Conservation (phyloP, 2,113 vertebrate genomes). For the Argyrosomus japonicus region DNA sequence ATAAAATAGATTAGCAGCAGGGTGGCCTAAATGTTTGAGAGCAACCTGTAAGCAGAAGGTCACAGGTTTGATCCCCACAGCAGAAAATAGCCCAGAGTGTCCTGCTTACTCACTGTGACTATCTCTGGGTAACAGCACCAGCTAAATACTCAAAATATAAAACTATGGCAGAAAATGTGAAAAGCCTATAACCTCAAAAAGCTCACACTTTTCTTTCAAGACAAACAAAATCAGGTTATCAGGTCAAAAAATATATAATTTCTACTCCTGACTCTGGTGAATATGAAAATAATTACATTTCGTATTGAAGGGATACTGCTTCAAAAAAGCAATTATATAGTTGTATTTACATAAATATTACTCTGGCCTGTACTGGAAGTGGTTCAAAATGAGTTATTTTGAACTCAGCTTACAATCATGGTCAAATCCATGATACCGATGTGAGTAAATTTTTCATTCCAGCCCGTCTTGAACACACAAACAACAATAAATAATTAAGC, state of each 20-base stretch:
- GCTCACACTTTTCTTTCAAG: constrained; percentile 55
- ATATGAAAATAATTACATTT: constrained; percentile 77
- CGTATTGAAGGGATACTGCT: constrained; percentile 48
- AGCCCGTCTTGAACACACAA: constrained; percentile 49
- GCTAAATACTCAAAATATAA: constrained; percentile 54
- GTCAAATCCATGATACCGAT: constrained; percentile 45
- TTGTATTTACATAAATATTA: constrained; percentile 76
- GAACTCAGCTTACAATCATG: constrained; percentile 17
- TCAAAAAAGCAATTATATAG: constrained; percentile 49
- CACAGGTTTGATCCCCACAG: constrained; percentile 64
- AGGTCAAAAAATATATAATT: constrained; percentile 52
- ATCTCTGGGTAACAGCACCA: constrained; percentile 54
- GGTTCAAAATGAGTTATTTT: constrained; percentile 37
- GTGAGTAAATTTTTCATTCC: constrained; percentile 31
- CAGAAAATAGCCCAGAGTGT: constrained; percentile 44
- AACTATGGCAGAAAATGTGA: constrained; percentile 58
- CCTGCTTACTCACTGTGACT: constrained; percentile 21
- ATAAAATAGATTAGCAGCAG: constrained; percentile 72
- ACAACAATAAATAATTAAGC: constrained; percentile 67
- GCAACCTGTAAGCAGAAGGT: constrained; percentile 48
- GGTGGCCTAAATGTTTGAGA: constrained; percentile 56
- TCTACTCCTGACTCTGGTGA: constrained; percentile 34
- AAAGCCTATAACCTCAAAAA: constrained; percentile 52
- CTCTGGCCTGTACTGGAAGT: constrained; percentile 40
- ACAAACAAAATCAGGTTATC: constrained; percentile 46